These are phyloP conservation scores for Brachionichthys hirsutus DNA, from an alignment of 2,113 vertebrate species.

Conservation along the genomic window DNA sequence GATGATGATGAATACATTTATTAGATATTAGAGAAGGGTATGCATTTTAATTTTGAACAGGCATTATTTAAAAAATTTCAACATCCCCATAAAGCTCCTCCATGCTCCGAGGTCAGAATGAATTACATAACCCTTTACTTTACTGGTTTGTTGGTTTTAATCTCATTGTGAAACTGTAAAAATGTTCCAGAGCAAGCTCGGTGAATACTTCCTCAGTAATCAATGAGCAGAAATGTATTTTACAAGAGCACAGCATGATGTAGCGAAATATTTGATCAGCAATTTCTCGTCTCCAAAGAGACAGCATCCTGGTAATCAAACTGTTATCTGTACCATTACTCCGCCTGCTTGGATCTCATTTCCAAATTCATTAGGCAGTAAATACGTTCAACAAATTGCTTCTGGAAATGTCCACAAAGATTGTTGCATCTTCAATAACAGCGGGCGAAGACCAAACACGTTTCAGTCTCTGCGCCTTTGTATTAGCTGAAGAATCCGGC, in stretches of 20 bases:
- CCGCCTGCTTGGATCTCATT: constrained; percentile 44
- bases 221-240: constrained; percentile 14
- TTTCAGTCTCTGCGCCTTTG: constrained; percentile 3
- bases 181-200: too few species aligned
- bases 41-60: too few species aligned
- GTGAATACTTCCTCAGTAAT: constrained; percentile 25
- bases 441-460: constrained; percentile 3
- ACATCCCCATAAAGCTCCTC: constrained; percentile 2
- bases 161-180: constrained; percentile 10
- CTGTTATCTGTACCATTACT: constrained; percentile 37
- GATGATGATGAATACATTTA: too few species aligned
- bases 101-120: not conserved
- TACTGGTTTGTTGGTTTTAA: constrained; percentile 10
- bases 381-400: constrained; percentile 51
- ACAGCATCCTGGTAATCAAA: constrained; percentile 34
- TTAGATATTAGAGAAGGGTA: too few species aligned
- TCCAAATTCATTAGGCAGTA: constrained; percentile 47
- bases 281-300: constrained; percentile 26
- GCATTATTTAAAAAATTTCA: not conserved
- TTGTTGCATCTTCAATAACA: constrained; percentile 15
- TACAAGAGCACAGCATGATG: not conserved
- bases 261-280: constrained; percentile 38
- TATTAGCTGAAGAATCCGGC: constrained; percentile 2
- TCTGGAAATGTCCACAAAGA: constrained; percentile 39
- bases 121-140: not conserved